These are phyloP conservation scores for Pimephales promelas DNA, from an alignment of 2,113 vertebrate genomes.

Conservation along the genomic window DNA sequence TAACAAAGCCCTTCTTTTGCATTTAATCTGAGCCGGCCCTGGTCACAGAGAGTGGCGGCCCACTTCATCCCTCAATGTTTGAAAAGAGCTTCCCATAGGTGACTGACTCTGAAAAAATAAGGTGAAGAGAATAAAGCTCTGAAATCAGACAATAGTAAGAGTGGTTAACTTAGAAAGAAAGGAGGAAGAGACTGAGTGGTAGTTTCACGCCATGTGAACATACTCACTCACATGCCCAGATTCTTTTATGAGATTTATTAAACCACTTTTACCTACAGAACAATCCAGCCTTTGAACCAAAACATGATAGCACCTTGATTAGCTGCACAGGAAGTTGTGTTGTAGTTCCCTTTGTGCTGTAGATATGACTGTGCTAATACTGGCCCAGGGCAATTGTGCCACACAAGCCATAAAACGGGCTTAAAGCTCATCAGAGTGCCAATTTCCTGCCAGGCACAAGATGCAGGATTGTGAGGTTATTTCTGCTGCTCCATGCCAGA, in stretches of 20 bases:
- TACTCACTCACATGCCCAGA: not conserved
- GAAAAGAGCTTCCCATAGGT: conserved; percentile 34
- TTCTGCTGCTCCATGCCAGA: conserved; percentile 53
- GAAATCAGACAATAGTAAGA: conserved; percentile 7
- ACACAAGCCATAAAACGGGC: conserved; percentile 51
- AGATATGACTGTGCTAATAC: conserved; percentile 40
- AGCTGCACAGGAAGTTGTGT: not conserved
- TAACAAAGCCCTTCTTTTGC: conserved; percentile 62
- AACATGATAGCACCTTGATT: not conserved
- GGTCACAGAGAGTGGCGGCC: conserved; percentile 42
- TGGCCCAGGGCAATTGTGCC: conserved; percentile 40
- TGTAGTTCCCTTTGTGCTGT: conserved; percentile 34
- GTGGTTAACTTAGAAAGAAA: not conserved
- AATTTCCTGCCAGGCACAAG: conserved; percentile 51
- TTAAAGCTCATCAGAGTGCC: conserved; percentile 52
- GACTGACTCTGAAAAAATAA: not conserved
- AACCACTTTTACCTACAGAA: not conserved
- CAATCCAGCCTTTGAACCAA: not conserved
- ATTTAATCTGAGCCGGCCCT: conserved; percentile 54
- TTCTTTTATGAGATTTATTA: not conserved
- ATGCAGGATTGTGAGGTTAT: conserved; percentile 53
- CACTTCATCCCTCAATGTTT: conserved; percentile 38
- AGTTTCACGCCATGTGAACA: conserved; percentile 24
- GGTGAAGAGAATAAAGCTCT: conserved; percentile 6
- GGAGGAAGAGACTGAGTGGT: not conserved